These are phyloP conservation scores for Sebastes dallii DNA, from an alignment of 2,797 vertebrate species.

Conservation along the genomic window DNA sequence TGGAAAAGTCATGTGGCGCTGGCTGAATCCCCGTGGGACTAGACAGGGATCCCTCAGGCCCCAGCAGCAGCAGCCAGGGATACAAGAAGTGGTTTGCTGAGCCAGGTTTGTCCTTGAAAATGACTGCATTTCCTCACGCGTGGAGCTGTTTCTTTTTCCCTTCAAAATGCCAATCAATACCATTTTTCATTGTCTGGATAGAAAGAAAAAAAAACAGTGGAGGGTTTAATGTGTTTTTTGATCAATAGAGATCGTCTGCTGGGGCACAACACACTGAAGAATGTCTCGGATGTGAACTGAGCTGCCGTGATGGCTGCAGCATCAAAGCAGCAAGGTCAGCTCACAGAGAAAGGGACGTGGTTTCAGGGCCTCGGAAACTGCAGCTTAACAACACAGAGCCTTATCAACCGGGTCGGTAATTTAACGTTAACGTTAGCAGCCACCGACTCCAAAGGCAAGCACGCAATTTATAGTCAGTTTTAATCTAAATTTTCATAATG, in stretches of 20 bases:
- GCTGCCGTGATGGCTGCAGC: neutral
- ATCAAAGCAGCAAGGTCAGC: neutral
- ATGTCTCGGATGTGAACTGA: neutral
- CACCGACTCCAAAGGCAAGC: neutral
- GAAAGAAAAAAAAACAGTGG: neutral
- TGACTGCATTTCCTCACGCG: slow-evolving; percentile 1
- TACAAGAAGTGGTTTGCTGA: neutral
- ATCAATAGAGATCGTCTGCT: slow-evolving; percentile 34
- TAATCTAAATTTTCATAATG: neutral
- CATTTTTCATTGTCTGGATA: slow-evolving; percentile 4
- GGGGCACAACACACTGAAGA: neutral
- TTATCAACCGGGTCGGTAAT: slow-evolving; percentile 4
- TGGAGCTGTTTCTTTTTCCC: neutral
- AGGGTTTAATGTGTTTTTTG: slow-evolving; percentile 25
- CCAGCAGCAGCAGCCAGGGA: neutral
- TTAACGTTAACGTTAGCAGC: slow-evolving; percentile 22
- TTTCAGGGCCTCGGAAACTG: neutral
- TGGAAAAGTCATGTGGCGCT: slow-evolving; percentile 22
- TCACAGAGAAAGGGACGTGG: slow-evolving; percentile 16
- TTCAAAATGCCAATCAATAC: slow-evolving; percentile 49
- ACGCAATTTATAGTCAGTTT: neutral
- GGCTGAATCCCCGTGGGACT: slow-evolving; percentile 7
- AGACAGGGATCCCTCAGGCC: slow-evolving; percentile 7
- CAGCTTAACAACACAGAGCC: neutral
- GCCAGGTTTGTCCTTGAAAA: slow-evolving; percentile 34